Conservation (phyloP, 2,797 vertebrate species). For the Glossophaga mutica region DNA sequence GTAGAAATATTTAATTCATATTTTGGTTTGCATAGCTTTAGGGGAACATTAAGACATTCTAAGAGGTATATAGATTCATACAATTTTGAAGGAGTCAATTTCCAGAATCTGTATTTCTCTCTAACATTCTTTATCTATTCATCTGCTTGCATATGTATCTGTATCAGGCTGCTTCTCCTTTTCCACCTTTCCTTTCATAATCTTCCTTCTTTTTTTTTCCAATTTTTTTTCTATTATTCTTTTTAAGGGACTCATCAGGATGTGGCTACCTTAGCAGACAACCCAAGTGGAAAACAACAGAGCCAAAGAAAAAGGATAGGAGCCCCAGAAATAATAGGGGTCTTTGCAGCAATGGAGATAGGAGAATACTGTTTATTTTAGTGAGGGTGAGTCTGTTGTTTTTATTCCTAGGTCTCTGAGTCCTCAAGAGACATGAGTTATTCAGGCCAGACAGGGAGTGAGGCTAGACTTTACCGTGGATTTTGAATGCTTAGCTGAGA, state of each 20-base stretch:
- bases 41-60: not conserved
- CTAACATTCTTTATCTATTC: not conserved
- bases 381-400: not conserved
- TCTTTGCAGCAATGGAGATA: not conserved
- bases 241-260: not conserved
- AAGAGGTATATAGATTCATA: not conserved
- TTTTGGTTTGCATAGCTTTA: not conserved
- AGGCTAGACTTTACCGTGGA: not conserved
- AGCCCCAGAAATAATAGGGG: not conserved
- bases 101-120: not conserved
- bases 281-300: not conserved
- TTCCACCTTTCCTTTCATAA: not conserved
- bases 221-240: too few relatives aligned
- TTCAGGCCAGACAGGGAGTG: not conserved
- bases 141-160: not conserved
- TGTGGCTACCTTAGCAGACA: not conserved
- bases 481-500: conserved; percentile 22
- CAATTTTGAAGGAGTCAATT: not conserved
- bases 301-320: not conserved
- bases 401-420: not conserved
- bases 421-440: not conserved
- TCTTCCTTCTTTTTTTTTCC: not conserved
- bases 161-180: not conserved
- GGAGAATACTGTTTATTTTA: not conserved
- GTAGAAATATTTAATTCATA: conserved; percentile 11